phyloP scores from a whole-genome alignment of 1,140 invertebrate genomes.

The Zeugodacus cucurbitae region DNA sequence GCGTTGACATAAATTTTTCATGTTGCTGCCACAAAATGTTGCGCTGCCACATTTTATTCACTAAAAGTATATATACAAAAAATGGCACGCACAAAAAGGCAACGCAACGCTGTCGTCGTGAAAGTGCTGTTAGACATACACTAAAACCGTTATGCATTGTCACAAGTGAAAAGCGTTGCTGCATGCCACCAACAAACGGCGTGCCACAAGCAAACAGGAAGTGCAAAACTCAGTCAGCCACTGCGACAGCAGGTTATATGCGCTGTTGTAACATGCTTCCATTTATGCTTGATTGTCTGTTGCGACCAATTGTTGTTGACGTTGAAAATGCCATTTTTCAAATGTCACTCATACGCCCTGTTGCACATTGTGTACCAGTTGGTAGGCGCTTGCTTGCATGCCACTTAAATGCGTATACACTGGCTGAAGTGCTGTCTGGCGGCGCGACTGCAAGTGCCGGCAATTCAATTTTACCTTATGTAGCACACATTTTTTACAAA shows the following conservation, averaged over 20 bases:
- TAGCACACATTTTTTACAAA: not conserved
- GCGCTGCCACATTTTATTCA: slow-evolving; percentile 9
- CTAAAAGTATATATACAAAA: not conserved
- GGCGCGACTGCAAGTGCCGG: not conserved
- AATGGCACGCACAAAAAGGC: not conserved
- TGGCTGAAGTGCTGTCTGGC: slow-evolving; percentile 8
- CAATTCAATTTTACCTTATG: not conserved
- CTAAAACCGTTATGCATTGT: not conserved
- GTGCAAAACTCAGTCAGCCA: not conserved
- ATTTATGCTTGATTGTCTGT: slow-evolving; percentile 7
- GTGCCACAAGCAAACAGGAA: not conserved
- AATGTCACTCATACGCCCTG: slow-evolving; percentile 34
- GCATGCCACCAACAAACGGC: not conserved
- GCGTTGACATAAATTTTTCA: slow-evolving; percentile 13
- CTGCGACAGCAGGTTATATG: not conserved
- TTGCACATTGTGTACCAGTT: not conserved
- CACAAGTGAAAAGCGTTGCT: not conserved
- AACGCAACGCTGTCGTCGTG: not conserved
- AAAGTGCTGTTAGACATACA: not conserved
- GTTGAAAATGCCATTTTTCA: slow-evolving; percentile 19
- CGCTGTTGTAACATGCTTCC: not conserved
- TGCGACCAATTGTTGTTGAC: not conserved
- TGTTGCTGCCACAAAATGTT: slow-evolving; percentile 17
- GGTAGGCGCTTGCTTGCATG: not conserved
- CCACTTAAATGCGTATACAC: not conserved